Percentiles rank a stretch among this genome's conserved stretches.
phyloP scores from a whole-genome alignment of 2,888 invertebrate species.

The Linyphia triangularis region DNA sequence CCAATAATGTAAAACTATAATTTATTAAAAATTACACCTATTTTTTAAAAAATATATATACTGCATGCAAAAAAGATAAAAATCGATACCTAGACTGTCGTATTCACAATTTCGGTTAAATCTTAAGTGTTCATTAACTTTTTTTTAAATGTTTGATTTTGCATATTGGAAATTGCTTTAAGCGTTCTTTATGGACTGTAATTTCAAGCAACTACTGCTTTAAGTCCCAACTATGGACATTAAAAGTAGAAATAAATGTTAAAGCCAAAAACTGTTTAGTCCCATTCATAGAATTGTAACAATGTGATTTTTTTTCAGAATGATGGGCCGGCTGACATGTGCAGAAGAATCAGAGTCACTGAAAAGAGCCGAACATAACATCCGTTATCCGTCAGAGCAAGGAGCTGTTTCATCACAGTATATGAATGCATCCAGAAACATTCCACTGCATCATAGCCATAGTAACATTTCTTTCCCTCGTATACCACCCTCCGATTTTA shows the following conservation, averaged over 20 bases:
- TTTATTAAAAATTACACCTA: no score
- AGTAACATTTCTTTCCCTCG: slow-evolving; percentile 25
- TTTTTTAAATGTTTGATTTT: no score
- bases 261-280: neutral
- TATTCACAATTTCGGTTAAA: no score
- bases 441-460: slow-evolving; percentile 43
- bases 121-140: no score
- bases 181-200: neutral
- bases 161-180: no score
- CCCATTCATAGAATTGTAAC: neutral
- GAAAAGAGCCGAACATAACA: slow-evolving; percentile 31
- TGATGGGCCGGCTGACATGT: slow-evolving; percentile 68
- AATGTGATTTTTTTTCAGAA: slow-evolving; percentile 22
- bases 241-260: neutral
- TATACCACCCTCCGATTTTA: neutral
- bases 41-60: no score
- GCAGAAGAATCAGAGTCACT: slow-evolving; percentile 54
- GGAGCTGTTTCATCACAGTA: neutral
- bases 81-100: no score
- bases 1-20: no score
- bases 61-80: no score
- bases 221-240: neutral
- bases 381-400: slow-evolving; percentile 1
- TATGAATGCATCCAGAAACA: slow-evolving; percentile 42
- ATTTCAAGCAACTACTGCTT: neutral